Evolutionary conservation across 2,888 invertebrate genomes (phyloP).

Genomic region (Melanargia galathea): DNA sequence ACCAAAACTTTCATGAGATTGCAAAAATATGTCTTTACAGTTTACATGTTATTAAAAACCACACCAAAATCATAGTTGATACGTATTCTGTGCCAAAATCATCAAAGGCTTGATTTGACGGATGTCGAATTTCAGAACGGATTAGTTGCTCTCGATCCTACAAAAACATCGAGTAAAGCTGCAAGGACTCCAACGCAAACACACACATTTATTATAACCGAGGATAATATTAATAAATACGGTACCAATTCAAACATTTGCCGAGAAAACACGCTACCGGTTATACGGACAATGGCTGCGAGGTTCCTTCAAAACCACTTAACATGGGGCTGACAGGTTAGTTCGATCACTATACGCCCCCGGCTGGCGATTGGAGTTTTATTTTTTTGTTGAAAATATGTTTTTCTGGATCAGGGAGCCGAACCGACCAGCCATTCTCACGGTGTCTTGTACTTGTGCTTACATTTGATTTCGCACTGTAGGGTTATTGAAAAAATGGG

Average conservation of each 20-base stretch:
- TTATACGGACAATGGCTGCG: conserved; percentile 70
- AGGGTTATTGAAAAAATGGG: conserved; percentile 18
- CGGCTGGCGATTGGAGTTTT: conserved; percentile 69
- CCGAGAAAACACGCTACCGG: conserved; percentile 79
- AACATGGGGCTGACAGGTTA: conserved; percentile 82
- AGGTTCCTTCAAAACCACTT: conserved; percentile 78
- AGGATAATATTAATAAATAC: conserved; percentile 70
- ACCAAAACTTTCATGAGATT: neutral
- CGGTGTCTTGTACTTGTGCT: conserved; percentile 54
- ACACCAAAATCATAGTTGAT: too few relatives aligned
- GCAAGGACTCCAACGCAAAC: conserved; percentile 62
- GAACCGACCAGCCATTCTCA: conserved; percentile 66
- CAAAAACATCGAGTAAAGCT: conserved; percentile 58
- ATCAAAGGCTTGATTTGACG: conserved; percentile 20
- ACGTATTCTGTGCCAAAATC: neutral
- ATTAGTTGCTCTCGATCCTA: conserved; percentile 51
- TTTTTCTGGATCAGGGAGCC: conserved; percentile 66
- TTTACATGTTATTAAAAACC: too few relatives aligned
- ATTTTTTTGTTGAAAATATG: conserved; percentile 68
- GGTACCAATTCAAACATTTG: conserved; percentile 74
- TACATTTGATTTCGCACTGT: conserved; percentile 33
- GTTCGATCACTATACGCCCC: conserved; percentile 78
- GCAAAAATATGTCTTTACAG: neutral
- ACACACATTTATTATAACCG: conserved; percentile 57
- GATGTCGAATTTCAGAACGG: conserved; percentile 44